Evolutionary conservation across 2,888 invertebrate genomes (phyloP).

Genomic region (Mythimna lalbum): DNA sequence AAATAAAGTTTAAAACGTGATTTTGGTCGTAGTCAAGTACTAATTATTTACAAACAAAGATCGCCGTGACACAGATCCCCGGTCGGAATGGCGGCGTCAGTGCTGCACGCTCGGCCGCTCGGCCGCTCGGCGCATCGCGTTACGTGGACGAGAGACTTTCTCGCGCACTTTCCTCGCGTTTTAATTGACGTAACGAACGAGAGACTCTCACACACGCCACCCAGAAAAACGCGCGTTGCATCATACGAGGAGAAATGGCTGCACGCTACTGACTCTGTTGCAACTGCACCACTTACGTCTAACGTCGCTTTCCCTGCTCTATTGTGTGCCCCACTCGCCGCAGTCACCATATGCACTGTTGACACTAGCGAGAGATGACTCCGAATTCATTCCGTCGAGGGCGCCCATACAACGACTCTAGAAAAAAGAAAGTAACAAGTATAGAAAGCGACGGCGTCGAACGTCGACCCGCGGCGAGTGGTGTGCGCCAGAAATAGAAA

Average conservation of each 20-base stretch:
- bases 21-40: conserved; percentile 65
- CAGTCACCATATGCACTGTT: conserved; percentile 62
- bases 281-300: conserved; percentile 85
- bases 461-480: conserved; percentile 87
- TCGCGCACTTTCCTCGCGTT: conserved; percentile 87
- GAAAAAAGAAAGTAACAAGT: conserved; percentile 88
- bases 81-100: conserved; percentile 69
- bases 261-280: conserved; percentile 86
- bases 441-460: conserved; percentile 88
- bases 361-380: conserved; percentile 73
- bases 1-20: conserved; percentile 75
- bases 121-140: conserved; percentile 74
- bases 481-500: conserved; percentile 89
- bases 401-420: conserved; percentile 75
- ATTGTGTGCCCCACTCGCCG: conserved; percentile 79
- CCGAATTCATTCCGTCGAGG: conserved; percentile 74
- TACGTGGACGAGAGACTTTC: conserved; percentile 86
- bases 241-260: conserved; percentile 89
- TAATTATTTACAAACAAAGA: conserved; percentile 86
- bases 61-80: conserved; percentile 84
- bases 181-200: conserved; percentile 90
- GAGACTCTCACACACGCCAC: conserved; percentile 86
- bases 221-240: conserved; percentile 87
- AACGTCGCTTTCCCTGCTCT: conserved; percentile 82
- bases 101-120: conserved; percentile 70